Percentiles rank a stretch among this genome's conserved stretches.
These are phyloP conservation scores for Drosophila prostipennis DNA, from an alignment of 2,888 invertebrate species.

Conservation along the genomic window DNA sequence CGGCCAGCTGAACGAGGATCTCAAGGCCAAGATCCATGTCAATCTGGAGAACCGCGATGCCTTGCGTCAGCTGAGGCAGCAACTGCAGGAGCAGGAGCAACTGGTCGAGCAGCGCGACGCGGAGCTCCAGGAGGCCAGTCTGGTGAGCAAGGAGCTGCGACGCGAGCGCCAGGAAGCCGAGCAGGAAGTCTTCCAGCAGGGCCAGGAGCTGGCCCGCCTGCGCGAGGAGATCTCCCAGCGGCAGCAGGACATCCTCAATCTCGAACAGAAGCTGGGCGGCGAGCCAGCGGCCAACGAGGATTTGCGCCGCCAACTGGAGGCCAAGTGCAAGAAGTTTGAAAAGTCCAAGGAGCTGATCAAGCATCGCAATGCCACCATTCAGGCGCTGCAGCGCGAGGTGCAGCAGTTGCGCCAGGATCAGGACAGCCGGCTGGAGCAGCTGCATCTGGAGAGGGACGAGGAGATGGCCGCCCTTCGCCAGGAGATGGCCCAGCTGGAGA, in stretches of 20 bases:
- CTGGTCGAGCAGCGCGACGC: slow-evolving; percentile 10
- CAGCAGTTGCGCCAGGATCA: slow-evolving; percentile 58
- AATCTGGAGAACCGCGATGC: slow-evolving; percentile 45
- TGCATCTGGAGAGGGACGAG: slow-evolving; percentile 11
- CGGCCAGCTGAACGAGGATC: slow-evolving; percentile 31
- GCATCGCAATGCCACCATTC: slow-evolving; percentile 86
- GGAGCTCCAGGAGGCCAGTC: slow-evolving; percentile 51
- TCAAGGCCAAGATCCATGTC: slow-evolving; percentile 44
- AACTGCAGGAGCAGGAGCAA: slow-evolving; percentile 34
- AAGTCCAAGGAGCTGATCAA: slow-evolving; percentile 85
- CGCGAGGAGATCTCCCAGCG: neutral
- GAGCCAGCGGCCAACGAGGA: slow-evolving; percentile 82
- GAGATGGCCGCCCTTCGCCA: slow-evolving; percentile 26
- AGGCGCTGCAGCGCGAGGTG: slow-evolving; percentile 78
- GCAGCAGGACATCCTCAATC: neutral
- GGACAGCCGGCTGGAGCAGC: slow-evolving; percentile 3
- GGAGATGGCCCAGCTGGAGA: slow-evolving; percentile 1
- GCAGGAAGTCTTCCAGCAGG: slow-evolving; percentile 20
- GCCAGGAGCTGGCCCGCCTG: slow-evolving; percentile 8
- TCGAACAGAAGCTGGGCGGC: slow-evolving; percentile 9
- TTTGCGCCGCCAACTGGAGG: slow-evolving; percentile 85
- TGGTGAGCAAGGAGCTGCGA: slow-evolving; percentile 43
- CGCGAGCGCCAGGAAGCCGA: slow-evolving; percentile 79
- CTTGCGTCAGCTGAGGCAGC: slow-evolving; percentile 30
- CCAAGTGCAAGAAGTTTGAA: slow-evolving; percentile 85